Evolutionary conservation across 2,888 invertebrate genomes (phyloP), one percentile per base, ranked within the genome.

Genomic region (Eurytoma adleriae): DNA sequence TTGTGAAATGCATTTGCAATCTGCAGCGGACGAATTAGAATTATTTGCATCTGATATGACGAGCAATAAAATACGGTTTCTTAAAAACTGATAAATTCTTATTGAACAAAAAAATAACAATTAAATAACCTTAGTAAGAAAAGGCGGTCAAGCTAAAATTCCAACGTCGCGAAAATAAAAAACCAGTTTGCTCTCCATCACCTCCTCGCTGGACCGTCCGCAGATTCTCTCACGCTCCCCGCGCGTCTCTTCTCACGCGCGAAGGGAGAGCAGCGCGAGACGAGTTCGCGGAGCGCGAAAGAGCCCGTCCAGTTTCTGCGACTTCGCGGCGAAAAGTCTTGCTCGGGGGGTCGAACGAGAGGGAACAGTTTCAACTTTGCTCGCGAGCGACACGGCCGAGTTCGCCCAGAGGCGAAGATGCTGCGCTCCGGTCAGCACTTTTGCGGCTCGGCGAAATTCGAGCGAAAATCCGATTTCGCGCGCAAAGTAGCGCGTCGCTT

Each of bases 211-310:
- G 86, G 86, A 88, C 87, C 87, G 85, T 84, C 81, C 78, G 52
- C 71, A 52, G 56, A 54, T 84, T 74, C 90, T 90, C 90, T 90
- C 90, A 90, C 90, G 90, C 84, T 86, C 82, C 81, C 83, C 57
- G 18, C 48, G 83, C 83, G 30, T 62, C n/a, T 84, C 85, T 84
- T 86, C 86, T 86, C 85, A 78, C 80, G 74, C 54, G 48, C 56
- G 27, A 20, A 57, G 78, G 24, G 68, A 67, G 59, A 5, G 12
- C 50, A 30, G 30, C 2, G 18, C 48, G 73, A 20, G 62, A 73
- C 79, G 75, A 81, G 83, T 75, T 80, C 68, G 52, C 16, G 54
- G n/a, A 52, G 14, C 62, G 72, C 80, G 79, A 79, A 80, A 84
- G 79, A 84, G 85, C 79, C 14, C 27, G 61, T 76, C 76, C 72